Evolutionary conservation across 2,113 vertebrate species (phyloP).

Genomic region (Ammodytes dubius): DNA sequence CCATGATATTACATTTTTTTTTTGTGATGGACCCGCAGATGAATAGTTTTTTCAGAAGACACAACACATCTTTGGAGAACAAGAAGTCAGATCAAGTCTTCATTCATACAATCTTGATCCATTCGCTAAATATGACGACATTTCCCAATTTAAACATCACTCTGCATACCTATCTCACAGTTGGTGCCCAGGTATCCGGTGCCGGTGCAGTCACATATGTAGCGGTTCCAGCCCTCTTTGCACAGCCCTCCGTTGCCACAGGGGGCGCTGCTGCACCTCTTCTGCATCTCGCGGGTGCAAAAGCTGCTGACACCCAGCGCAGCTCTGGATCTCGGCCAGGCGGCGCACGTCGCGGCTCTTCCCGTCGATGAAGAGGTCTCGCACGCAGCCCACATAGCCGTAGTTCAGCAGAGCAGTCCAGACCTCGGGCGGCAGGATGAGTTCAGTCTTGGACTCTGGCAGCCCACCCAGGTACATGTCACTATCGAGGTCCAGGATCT

Average conservation of each 20-base stretch:
- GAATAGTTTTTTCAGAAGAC: no score
- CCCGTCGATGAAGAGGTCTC: conserved; percentile 94
- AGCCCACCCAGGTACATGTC: conserved; percentile 93
- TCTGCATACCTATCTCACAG: conserved; percentile 89
- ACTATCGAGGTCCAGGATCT: conserved; percentile 92
- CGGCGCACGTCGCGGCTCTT: conserved; percentile 91
- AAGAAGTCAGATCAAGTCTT: no score
- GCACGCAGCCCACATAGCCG: conserved; percentile 93
- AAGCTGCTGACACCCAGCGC: conserved; percentile 88
- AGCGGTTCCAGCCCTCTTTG: conserved; percentile 95
- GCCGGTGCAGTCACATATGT: conserved; percentile 92
- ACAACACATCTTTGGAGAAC: no score
- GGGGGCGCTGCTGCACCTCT: conserved; percentile 88
- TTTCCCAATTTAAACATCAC: neutral
- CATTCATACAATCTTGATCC: neutral
- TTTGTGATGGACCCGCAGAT: no score
- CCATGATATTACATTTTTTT: no score
- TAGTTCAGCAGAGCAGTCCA: conserved; percentile 92
- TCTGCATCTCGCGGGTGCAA: conserved; percentile 91
- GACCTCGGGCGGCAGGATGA: conserved; percentile 92
- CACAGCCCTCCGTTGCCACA: conserved; percentile 90
- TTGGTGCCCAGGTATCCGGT: conserved; percentile 91
- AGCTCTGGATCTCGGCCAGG: conserved; percentile 89
- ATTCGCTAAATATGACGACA: neutral
- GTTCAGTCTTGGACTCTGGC: conserved; percentile 86